Percentiles rank a stretch among this genome's conserved stretches.
phyloP scores from a whole-genome alignment of 2,888 invertebrate species.

The Drosophila putrida region DNA sequence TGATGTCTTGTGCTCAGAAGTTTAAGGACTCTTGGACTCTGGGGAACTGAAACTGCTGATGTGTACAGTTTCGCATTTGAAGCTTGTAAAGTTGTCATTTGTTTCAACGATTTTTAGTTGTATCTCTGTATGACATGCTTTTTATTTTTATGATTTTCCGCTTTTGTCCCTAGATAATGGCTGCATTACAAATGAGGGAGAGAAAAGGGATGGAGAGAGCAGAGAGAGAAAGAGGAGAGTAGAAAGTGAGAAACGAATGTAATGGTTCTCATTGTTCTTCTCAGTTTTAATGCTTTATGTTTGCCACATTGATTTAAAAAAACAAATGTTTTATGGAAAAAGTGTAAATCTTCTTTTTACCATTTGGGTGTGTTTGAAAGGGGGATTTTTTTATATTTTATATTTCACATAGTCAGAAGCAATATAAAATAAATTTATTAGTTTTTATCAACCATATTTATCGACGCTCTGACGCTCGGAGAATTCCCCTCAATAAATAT shows the following conservation, averaged over 20 bases:
- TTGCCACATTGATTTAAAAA: constrained; percentile 26
- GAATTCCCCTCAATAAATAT: constrained; percentile 12
- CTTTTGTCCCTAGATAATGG: constrained; percentile 54
- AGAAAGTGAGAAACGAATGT: constrained; percentile 4
- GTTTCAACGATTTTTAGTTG: constrained; percentile 20
- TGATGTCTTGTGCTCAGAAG: neutral
- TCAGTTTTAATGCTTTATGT: constrained; percentile 17
- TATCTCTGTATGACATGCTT: constrained; percentile 8
- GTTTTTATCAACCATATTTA: constrained; percentile 2
- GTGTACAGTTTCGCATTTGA: constrained; percentile 13
- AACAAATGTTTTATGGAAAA: constrained; percentile 4
- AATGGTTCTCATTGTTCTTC: constrained; percentile 26
- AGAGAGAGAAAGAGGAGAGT: constrained; percentile 4
- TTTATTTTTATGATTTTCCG: constrained; percentile 30
- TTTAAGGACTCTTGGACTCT: constrained; percentile 9
- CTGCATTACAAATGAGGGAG: constrained; percentile 23
- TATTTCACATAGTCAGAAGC: constrained; percentile 1
- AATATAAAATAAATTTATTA: constrained; percentile 22
- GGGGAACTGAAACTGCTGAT: neutral
- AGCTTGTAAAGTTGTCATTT: constrained; percentile 12
- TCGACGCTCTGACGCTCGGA: constrained; percentile 5
- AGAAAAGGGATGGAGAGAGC: neutral
- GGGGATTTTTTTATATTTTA: neutral
- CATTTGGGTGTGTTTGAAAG: neutral
- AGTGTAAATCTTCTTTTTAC: constrained; percentile 1